Evolutionary conservation across 2,113 vertebrate genomes (phyloP).

Genomic region (Marmota flaviventris): DNA sequence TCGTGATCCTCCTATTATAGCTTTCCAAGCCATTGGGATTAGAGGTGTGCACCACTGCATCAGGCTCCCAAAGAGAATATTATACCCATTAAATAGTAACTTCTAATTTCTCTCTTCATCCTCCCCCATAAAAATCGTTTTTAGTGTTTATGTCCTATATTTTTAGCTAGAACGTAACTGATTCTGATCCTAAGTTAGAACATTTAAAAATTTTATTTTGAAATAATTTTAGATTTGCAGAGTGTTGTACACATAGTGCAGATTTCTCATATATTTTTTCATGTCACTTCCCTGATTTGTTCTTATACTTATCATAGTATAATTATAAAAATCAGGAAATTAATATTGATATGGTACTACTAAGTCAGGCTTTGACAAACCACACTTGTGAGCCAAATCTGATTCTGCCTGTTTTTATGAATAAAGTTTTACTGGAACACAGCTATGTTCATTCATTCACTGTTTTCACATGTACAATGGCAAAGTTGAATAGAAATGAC

Average conservation of each 20-base stretch:
- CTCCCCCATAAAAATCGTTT: not conserved
- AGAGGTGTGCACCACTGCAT: too few species aligned
- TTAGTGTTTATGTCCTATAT: not conserved
- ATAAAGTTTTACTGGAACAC: not conserved
- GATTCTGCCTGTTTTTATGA: not conserved
- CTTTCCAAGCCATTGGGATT: too few species aligned
- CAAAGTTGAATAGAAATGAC: not conserved
- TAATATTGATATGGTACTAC: not conserved
- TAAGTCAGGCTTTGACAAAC: not conserved
- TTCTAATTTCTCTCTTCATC: not conserved
- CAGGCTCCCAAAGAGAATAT: not conserved
- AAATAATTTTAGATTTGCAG: slow-evolving; percentile 9
- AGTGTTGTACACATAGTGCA: not conserved
- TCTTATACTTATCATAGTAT: not conserved
- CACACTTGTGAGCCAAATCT: not conserved
- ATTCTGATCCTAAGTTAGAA: not conserved
- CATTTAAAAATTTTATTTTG: not conserved
- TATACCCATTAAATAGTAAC: not conserved
- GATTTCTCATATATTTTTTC: not conserved
- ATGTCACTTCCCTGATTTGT: not conserved
- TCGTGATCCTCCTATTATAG: too few species aligned
- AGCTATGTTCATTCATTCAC: not conserved
- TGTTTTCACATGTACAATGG: not conserved
- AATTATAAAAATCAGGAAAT: not conserved
- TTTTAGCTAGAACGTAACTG: not conserved